Base-by-base conservation (phyloP, 1,140 invertebrate species). In the Globodera ellingtonae region DNA sequence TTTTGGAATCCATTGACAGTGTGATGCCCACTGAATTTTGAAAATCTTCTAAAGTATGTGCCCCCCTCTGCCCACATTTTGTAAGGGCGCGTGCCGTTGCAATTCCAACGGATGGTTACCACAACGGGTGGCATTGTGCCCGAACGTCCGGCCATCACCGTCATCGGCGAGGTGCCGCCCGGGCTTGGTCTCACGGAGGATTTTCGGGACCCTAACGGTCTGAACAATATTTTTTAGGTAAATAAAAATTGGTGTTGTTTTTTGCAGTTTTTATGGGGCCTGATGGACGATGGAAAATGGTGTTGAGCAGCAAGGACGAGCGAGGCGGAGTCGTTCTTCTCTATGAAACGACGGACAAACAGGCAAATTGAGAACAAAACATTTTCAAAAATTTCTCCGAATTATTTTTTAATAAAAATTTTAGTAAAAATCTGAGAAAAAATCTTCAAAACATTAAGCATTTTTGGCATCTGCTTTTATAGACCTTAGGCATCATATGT, bases 261-360 rank as follows among this genome's bases (percentile, higher is more conserved):
- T 35, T 35, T 35, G 35, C 24, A 77, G 75, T 75, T 66, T 35
- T 80, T 56, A 24, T 80, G 46, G 79, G 79, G 0, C 56, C 79
- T 35, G 72, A 80, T 67, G 79, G 79, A 15, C 62, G 73, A 21
- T 80, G 72, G 72, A 75, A 80, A 77, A 80, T 80, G 79, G 70
- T 80, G 44, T n/a, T 80, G 24, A 72, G 79, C 46, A 80, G 79
- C 46, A 66, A 69, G 52, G 72, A 75, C 56, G 66, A n/a, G 47
- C n/a, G 70, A 21, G 72, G 79, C n/a, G 79, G 79, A 46, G 72
- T 80, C 8, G 59, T 80, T 9, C 62, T 80, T 9, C 62, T 75
- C 18, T 80, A 80, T 18, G 72, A 75, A 24, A 74, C 79, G 21
- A 65, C 62, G 48, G 65, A 80, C 52, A 70, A 62, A 72, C 35